Evolutionary conservation across 2,888 invertebrate species (phyloP).

Genomic region (Trichopoda pennipes): DNA sequence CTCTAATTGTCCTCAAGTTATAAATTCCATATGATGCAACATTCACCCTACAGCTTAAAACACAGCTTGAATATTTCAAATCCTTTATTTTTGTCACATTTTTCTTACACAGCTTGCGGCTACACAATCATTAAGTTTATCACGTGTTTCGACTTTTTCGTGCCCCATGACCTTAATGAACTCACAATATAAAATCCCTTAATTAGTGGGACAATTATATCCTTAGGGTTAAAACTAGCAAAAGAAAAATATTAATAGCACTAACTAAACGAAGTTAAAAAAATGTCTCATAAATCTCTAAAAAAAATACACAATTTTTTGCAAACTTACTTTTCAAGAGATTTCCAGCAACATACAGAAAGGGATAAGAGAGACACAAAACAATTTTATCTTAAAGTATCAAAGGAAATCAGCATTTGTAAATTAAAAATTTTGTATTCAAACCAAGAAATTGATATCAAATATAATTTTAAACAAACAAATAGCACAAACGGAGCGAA

Average conservation of each 20-base stretch:
- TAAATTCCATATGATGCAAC: background rate
- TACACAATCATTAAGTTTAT: slow-evolving; percentile 56
- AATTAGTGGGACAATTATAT: slow-evolving; percentile 58
- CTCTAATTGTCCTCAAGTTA: slow-evolving; percentile 51
- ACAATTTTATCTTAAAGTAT: background rate
- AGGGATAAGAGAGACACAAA: background rate
- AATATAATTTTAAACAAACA: background rate
- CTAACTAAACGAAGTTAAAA: background rate
- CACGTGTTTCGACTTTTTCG: slow-evolving; percentile 38
- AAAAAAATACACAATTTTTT: background rate
- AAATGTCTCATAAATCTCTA: slow-evolving; percentile 3
- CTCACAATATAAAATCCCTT: slow-evolving; percentile 31
- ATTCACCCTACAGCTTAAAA: background rate
- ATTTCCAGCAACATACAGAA: background rate
- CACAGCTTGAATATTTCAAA: background rate
- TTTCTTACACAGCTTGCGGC: slow-evolving; percentile 4
- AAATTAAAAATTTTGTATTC: background rate
- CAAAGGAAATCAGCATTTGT: background rate
- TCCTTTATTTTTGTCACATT: background rate
- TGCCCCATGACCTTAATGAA: slow-evolving; percentile 29
- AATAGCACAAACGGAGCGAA: background rate
- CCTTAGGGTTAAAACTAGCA: slow-evolving; percentile 42
- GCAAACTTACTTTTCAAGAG: background rate
- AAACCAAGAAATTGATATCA: background rate
- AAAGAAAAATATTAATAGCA: background rate